Conservation (phyloP, 2,113 vertebrate genomes). For the Erythrolamprus reginae region DNA sequence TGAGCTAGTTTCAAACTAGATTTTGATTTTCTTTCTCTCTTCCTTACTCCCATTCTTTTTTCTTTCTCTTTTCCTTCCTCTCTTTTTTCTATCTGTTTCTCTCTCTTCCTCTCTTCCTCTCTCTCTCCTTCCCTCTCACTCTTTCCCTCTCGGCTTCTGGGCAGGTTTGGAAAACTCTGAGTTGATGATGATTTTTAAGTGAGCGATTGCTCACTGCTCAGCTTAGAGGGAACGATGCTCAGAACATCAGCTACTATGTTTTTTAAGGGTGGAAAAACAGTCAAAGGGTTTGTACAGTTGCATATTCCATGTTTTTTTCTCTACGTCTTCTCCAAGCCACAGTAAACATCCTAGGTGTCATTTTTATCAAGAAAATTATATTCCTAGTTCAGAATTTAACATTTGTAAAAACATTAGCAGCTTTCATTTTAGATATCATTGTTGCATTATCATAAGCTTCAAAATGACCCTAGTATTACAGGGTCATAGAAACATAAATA, state of each 20-base stretch:
- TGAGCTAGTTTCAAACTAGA: no score
- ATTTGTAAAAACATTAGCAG: background rate
- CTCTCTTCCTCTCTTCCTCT: no score
- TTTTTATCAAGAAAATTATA: background rate
- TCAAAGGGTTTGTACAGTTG: background rate
- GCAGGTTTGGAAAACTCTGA: no score
- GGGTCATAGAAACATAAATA: background rate
- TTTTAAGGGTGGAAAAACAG: background rate
- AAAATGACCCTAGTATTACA: background rate
- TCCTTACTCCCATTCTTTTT: no score
- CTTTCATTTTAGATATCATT: background rate
- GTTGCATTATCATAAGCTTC: background rate
- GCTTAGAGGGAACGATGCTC: no score
- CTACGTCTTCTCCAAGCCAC: background rate
- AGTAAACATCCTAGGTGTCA: background rate
- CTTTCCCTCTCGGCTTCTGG: no score
- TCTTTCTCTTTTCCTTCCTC: no score
- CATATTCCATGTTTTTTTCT: background rate
- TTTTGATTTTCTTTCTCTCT: no score
- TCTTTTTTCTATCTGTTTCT: no score
- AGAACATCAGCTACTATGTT: conserved; percentile 34
- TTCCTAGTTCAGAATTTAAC: background rate
- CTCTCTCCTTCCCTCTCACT: no score
- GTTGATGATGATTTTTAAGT: no score
- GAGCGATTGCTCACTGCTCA: no score